Percentiles rank a stretch among this genome's conserved stretches.
phyloP scores from a whole-genome alignment of 92 coral and sea anemone species.

The Porites divaricata region DNA sequence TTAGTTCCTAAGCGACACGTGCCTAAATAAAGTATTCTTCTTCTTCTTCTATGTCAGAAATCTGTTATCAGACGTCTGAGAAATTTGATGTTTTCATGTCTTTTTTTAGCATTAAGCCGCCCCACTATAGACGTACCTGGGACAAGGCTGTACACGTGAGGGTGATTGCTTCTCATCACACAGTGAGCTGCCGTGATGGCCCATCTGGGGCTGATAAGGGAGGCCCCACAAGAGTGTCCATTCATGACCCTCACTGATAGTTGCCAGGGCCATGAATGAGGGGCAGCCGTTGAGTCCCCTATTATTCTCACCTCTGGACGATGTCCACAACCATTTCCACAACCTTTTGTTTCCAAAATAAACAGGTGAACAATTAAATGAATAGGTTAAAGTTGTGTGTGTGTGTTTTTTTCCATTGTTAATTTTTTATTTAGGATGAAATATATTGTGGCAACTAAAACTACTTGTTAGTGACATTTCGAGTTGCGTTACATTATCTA shows the following conservation, averaged over 20 bases:
- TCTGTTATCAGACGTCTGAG: no score
- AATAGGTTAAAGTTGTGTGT: no score
- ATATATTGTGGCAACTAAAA: no score
- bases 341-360: constrained; percentile 9
- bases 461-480: no score
- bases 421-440: no score
- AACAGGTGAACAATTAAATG: not conserved
- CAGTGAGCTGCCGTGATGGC: constrained; percentile 74
- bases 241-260: constrained; percentile 38
- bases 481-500: no score
- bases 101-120: not conserved
- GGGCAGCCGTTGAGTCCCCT: constrained; percentile 49
- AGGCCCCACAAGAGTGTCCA: constrained; percentile 73
- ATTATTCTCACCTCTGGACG: constrained; percentile 66
- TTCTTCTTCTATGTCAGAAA: no score
- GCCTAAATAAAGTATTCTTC: no score
- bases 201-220: constrained; percentile 64
- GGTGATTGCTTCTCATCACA: constrained; percentile 40
- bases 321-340: constrained; percentile 24
- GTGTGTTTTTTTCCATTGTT: no score
- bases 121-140: constrained; percentile 47
- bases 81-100: not conserved
- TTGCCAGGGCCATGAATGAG: constrained; percentile 78
- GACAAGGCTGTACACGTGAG: constrained; percentile 39
- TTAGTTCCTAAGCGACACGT: no score